Evolutionary conservation across 2,888 invertebrate genomes (phyloP), one percentile per base, ranked within the genome.

Genomic region (Drosophila macrothrix): DNA sequence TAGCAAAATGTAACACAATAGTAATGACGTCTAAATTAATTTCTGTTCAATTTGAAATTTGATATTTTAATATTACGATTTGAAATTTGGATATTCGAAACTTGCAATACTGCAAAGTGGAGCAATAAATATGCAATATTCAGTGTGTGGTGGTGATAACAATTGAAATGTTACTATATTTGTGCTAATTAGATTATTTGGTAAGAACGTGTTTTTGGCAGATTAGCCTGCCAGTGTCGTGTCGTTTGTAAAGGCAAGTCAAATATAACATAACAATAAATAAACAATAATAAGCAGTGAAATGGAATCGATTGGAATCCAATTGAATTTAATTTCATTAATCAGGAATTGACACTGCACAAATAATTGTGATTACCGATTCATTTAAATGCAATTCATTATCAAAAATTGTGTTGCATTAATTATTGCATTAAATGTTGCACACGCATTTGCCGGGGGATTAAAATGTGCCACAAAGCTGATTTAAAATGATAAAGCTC

Each of bases 291-390:
- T 19, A 41, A 25, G 22, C 22, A 25, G 14, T 25, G 25, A 22
- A 46, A 25, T n/a, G 14, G 22, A 10, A 41, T 41, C 5, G n/a
- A 43, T 4, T 5, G 35, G 33, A 25, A 16, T 4, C 4, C 28
- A 61, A 74, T 64, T 53, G 28, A 53, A 75, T 69, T 75, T 37
- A 43, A 75, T 75, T 29, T 25, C 5, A 41, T 29, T 41, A 56
- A 41, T 29, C 39, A 56, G 9, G n/a, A n/a, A 37, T 39, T 12
- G 25, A 10, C 7, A 22, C 6, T 29, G 29, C 14, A 14, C 28
- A 56, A 56, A 29, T 56, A 56, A 29, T 29, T 41, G n/a, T 14
- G n/a, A 29, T 39, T n/a, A n/a, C 39, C 14, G 50, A 67, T 35
- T 66, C 35, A 25, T 67, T 67, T 46, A 3, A 50, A 50, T 39